phyloP scores from a whole-genome alignment of 2,113 vertebrate species.

The Neopipo cinnamomea region DNA sequence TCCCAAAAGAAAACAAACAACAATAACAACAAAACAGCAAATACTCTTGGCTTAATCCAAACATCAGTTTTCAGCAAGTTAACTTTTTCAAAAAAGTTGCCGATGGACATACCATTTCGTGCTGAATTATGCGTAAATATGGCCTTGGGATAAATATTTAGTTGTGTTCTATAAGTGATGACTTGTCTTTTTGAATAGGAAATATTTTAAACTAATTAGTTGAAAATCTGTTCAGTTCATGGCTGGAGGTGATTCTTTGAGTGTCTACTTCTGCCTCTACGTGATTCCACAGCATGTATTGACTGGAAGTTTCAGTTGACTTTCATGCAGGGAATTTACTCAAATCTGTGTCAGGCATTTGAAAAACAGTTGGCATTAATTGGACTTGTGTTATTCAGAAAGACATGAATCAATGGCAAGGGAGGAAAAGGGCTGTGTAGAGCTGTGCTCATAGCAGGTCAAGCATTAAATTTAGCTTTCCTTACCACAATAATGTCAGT shows the following conservation, averaged over 20 bases:
- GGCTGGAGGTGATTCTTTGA: neutral
- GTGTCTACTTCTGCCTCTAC: neutral
- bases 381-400: neutral
- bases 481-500: neutral
- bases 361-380: neutral
- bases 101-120: neutral
- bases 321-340: neutral
- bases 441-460: neutral
- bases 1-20: too few species aligned
- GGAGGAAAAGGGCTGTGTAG: neutral
- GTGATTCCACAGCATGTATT: neutral
- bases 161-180: neutral
- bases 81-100: neutral
- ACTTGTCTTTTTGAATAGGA: neutral
- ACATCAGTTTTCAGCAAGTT: neutral
- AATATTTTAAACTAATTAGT: neutral
- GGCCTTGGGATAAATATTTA: neutral
- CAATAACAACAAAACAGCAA: neutral
- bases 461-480: neutral
- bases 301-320: neutral
- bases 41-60: neutral
- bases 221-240: neutral
- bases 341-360: neutral
- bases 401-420: neutral
- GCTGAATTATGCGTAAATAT: neutral